Base-by-base conservation (phyloP, 1,140 invertebrate genomes). In the Capitella teleta region DNA sequence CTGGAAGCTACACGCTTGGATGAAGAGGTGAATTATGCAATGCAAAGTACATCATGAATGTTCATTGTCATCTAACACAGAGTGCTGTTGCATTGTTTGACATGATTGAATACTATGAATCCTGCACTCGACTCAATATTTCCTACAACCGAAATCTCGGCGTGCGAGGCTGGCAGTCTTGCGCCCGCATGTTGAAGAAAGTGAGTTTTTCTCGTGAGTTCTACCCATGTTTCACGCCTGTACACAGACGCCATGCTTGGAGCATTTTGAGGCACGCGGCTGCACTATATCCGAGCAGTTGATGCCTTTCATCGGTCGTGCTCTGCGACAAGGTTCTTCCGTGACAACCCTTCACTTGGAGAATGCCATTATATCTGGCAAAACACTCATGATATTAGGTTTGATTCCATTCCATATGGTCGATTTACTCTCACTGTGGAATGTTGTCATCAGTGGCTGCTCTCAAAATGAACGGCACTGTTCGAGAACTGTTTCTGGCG, bases 71-170 rank as follows among this genome's bases (percentile, higher is more conserved):
- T n/a, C n/a, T n/a, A n/a, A n/a, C n/a, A n/a, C 57, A 77, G 74
- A 68, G 67, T 58, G 69, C 79, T 21, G 80, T 83, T 57, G 82
- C 86, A 36, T 67, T 90, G 34, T 90, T 89, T 71, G 87, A 91
- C 67, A 90, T 91, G 85, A 79, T 91, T 55, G 87, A 91, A 65
- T 91, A 87, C 68, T 92, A 92, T 72, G 86, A 91, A 64, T 86
- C 86, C 37, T 79, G 83, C 1, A 77, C 74, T 25, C 78, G 83
- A 51, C 66, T 92, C 41, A 84, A 85, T 66, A 83, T 92, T 49
- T 82, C 82, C 19, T 80, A 78, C 42, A 87, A 86, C 66, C 75
- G 78, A 53, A 76, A 78, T 55, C 82, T 86, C 63, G 80, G 80
- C 38, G 77, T 78, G 32, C 70, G 85, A 41, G 85, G 85, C 2